phyloP scores from a whole-genome alignment of 2,888 invertebrate genomes.

The Andrena camellia region DNA sequence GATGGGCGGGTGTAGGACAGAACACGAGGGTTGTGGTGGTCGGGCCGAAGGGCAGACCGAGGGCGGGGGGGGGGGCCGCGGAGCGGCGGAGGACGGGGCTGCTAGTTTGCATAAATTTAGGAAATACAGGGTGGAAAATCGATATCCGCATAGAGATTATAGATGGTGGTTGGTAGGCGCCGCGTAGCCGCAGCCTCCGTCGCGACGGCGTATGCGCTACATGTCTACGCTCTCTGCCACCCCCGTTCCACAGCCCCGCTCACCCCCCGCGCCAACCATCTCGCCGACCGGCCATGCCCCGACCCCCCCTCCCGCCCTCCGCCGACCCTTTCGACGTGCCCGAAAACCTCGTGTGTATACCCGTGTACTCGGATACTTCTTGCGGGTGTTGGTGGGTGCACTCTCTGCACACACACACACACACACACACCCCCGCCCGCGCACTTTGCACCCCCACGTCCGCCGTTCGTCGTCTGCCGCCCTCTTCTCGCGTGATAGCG shows the following conservation, averaged over 20 bases:
- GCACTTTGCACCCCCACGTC: slow-evolving; percentile 27
- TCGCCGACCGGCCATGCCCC: slow-evolving; percentile 36
- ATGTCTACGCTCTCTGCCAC: slow-evolving; percentile 77
- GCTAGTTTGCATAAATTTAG: slow-evolving; percentile 85
- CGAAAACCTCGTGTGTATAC: slow-evolving; percentile 57
- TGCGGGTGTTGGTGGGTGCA: slow-evolving; percentile 59
- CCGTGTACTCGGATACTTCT: slow-evolving; percentile 63
- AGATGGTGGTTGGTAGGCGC: slow-evolving; percentile 85
- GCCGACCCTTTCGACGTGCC: slow-evolving; percentile 29
- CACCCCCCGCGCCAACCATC: slow-evolving; percentile 13
- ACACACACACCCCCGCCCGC: slow-evolving; percentile 27
- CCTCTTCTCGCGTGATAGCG: slow-evolving; percentile 57
- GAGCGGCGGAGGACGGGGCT: slow-evolving; percentile 52
- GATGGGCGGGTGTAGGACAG: slow-evolving; percentile 45
- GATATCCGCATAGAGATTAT: slow-evolving; percentile 86
- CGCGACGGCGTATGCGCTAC: slow-evolving; percentile 84
- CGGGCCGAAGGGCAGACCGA: slow-evolving; percentile 54
- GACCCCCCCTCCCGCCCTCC: neutral
- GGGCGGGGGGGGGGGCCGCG: slow-evolving; percentile 1
- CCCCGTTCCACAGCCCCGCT: slow-evolving; percentile 34
- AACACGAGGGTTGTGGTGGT: slow-evolving; percentile 46
- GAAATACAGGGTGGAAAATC: slow-evolving; percentile 85
- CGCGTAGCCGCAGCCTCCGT: slow-evolving; percentile 85
- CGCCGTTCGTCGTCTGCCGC: slow-evolving; percentile 22
- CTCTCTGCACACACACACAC: slow-evolving; percentile 33